Percentiles rank a stretch among this genome's conserved stretches.
phyloP scores from a whole-genome alignment of 2,888 invertebrate genomes.

The Lucinisca nassula region DNA sequence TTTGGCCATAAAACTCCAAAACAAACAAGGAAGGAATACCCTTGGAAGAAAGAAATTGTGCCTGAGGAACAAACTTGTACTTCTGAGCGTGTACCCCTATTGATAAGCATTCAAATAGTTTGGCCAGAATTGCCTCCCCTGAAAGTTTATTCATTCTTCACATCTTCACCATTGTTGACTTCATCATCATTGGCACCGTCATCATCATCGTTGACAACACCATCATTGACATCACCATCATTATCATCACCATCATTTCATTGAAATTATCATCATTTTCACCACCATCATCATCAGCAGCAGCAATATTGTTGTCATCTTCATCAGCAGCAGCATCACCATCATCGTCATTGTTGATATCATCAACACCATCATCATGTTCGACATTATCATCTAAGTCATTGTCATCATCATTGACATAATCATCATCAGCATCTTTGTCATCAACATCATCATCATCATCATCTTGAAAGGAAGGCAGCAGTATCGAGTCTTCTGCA shows the following conservation, averaged over 20 bases:
- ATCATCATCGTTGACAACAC: background rate
- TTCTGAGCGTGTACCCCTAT: no score
- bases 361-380: background rate
- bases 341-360: conserved; percentile 7
- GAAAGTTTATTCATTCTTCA: background rate
- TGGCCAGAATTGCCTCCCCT: no score
- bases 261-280: conserved; percentile 11
- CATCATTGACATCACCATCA: background rate
- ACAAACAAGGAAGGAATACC: no score
- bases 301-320: conserved; percentile 7
- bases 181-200: background rate
- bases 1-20: no score
- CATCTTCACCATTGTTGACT: background rate
- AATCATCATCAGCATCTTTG: background rate
- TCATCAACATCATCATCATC: background rate
- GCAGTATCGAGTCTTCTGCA: no score
- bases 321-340: conserved; percentile 19
- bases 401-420: background rate
- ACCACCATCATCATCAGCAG: conserved; percentile 20
- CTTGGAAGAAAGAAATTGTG: no score
- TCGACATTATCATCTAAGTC: background rate
- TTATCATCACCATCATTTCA: background rate
- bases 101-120: no score
- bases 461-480: no score
- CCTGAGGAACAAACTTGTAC: no score